Conservation (phyloP, 2,888 invertebrate species). For the Amblyjoppa fuscipennis region DNA sequence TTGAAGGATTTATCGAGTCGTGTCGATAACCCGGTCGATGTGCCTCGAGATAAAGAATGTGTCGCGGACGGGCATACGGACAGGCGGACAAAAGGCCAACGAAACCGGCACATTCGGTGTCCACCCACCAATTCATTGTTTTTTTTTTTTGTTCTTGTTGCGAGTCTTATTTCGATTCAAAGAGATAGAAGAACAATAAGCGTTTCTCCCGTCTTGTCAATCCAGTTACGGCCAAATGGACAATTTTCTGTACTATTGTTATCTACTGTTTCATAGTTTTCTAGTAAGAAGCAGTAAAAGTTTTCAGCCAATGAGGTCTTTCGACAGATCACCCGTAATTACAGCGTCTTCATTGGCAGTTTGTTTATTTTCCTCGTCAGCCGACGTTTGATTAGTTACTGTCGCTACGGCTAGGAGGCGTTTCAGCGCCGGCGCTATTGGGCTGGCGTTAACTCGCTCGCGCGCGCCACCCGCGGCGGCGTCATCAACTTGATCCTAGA, state of each 20-base stretch:
- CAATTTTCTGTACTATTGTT: no score
- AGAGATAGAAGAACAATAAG: not conserved
- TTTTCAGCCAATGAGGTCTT: not conserved
- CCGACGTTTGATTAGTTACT: not conserved
- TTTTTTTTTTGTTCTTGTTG: not conserved
- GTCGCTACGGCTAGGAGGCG: not conserved
- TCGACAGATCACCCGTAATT: not conserved
- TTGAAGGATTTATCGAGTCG: conserved; percentile 9
- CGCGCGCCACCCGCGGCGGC: not conserved
- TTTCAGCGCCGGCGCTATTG: not conserved
- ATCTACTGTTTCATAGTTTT: no score
- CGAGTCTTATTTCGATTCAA: not conserved
- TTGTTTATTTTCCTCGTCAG: not conserved
- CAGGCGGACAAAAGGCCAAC: not conserved
- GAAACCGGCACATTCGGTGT: not conserved
- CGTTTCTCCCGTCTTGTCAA: no score
- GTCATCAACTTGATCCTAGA: not conserved
- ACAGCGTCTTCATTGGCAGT: not conserved
- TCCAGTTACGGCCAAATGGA: no score
- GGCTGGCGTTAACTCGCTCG: not conserved
- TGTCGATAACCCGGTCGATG: conserved; percentile 29
- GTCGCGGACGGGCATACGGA: not conserved
- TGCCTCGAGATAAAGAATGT: conserved; percentile 6
- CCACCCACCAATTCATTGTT: not conserved
- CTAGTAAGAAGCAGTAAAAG: not conserved